Conservation (phyloP, 2,113 vertebrate species). For the Azemiops feae region DNA sequence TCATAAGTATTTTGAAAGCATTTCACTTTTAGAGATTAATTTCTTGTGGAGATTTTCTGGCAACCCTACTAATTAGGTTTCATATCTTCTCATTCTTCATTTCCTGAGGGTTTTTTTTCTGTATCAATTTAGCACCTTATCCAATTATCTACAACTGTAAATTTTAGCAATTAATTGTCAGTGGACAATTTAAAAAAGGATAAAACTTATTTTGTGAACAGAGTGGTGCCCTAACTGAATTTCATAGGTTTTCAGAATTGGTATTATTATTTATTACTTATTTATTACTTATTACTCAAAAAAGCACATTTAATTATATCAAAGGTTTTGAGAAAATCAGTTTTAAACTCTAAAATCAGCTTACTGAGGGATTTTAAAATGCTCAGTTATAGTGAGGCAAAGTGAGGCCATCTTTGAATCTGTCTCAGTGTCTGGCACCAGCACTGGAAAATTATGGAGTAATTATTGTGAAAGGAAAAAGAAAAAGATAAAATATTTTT, state of each 20-base stretch:
- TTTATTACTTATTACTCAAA: background rate
- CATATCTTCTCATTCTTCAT: constrained; percentile 12
- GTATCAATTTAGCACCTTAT: background rate
- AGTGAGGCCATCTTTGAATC: background rate
- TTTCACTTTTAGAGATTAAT: background rate
- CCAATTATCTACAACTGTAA: background rate
- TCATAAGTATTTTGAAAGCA: background rate
- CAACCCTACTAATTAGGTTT: background rate
- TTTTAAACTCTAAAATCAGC: background rate
- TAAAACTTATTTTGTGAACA: background rate
- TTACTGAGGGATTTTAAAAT: background rate
- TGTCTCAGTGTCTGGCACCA: background rate
- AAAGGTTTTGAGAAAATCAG: background rate
- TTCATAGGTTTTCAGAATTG: background rate
- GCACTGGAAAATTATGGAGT: background rate
- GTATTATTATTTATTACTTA: no score
- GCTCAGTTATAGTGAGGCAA: background rate
- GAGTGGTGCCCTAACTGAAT: background rate
- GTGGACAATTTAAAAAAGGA: background rate
- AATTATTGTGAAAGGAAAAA: background rate
- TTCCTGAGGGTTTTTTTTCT: constrained; percentile 14
- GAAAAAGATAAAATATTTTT: background rate
- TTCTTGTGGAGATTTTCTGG: background rate
- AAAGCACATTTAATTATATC: background rate
- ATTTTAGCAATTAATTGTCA: background rate